A percentile compares a stretch with the other conserved stretches of the same genome.
Evolutionary conservation across 2,797 vertebrate genomes (phyloP).

Genomic region (Amphiprion clarkii): DNA sequence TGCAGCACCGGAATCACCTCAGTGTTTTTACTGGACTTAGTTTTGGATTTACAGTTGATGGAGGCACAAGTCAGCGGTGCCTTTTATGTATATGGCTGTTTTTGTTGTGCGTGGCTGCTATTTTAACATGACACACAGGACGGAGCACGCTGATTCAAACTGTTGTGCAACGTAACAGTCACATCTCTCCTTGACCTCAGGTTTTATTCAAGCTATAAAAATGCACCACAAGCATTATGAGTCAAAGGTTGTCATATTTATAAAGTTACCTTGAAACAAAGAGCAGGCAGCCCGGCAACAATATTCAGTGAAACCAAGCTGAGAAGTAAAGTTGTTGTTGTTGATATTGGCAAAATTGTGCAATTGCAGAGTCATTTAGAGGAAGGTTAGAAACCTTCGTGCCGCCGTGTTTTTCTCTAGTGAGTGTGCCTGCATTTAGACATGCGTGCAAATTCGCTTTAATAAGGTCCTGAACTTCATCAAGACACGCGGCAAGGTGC

Average conservation of each 20-base stretch:
- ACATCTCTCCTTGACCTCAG: conserved; percentile 60
- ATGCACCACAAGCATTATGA: conserved; percentile 42
- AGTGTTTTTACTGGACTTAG: conserved; percentile 52
- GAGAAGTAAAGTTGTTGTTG: conserved; percentile 40
- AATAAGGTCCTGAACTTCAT: conserved; percentile 78
- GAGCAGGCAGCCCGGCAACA: conserved; percentile 16
- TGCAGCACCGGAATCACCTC: conserved; percentile 47
- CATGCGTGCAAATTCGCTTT: conserved; percentile 50
- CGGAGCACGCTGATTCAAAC: conserved; percentile 50
- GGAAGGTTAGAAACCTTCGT: conserved; percentile 32
- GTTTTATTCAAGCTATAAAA: conserved; percentile 70
- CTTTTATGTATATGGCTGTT: conserved; percentile 65
- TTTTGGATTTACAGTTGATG: conserved; percentile 77
- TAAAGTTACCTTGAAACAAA: conserved; percentile 71
- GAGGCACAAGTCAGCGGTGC: conserved; percentile 61
- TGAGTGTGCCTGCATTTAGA: conserved; percentile 27
- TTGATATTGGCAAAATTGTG: conserved; percentile 24
- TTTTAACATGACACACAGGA: conserved; percentile 55
- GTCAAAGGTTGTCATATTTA: conserved; percentile 49
- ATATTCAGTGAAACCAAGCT: conserved; percentile 24
- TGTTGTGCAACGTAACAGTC: conserved; percentile 37
- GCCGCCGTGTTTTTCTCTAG: conserved; percentile 3
- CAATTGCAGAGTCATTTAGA: conserved; percentile 36
- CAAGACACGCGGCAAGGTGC: conserved; percentile 64
- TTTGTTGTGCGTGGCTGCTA: conserved; percentile 45